Evolutionary conservation across 2,113 vertebrate species (phyloP).

Genomic region (Prunella himalayana): DNA sequence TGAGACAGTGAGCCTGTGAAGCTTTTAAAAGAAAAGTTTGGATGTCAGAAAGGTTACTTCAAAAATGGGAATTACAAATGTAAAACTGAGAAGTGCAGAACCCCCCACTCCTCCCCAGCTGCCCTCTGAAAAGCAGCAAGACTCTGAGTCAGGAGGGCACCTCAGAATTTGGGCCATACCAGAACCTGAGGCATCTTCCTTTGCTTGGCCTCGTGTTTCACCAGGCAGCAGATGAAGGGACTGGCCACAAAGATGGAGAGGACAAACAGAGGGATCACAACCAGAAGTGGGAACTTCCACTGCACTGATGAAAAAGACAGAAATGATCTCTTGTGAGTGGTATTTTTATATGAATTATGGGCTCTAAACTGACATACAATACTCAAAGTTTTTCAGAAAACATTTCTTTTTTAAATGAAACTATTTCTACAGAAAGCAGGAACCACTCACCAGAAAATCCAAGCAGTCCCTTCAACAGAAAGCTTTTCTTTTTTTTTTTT

Average conservation of each 20-base stretch:
- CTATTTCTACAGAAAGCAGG: neutral
- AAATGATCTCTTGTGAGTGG: neutral
- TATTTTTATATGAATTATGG: neutral
- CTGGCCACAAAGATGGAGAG: neutral
- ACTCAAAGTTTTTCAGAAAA: neutral
- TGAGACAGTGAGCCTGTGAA: neutral
- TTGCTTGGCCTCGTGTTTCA: neutral
- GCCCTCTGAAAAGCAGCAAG: neutral
- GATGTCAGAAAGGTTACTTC: neutral
- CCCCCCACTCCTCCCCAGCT: neutral
- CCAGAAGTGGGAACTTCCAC: neutral
- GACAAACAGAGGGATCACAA: neutral
- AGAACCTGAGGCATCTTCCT: conserved; percentile 16
- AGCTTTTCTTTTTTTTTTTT: neutral
- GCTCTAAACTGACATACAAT: neutral
- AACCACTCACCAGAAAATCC: neutral
- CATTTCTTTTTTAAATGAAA: neutral
- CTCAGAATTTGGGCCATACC: neutral
- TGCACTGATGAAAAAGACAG: neutral
- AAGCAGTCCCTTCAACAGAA: neutral
- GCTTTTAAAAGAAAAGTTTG: neutral
- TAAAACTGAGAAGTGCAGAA: neutral
- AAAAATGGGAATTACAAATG: neutral
- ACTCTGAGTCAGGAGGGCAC: neutral
- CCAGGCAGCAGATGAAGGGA: neutral